Conservation (phyloP, 2,113 vertebrate genomes). For the Setophaga petechia region DNA sequence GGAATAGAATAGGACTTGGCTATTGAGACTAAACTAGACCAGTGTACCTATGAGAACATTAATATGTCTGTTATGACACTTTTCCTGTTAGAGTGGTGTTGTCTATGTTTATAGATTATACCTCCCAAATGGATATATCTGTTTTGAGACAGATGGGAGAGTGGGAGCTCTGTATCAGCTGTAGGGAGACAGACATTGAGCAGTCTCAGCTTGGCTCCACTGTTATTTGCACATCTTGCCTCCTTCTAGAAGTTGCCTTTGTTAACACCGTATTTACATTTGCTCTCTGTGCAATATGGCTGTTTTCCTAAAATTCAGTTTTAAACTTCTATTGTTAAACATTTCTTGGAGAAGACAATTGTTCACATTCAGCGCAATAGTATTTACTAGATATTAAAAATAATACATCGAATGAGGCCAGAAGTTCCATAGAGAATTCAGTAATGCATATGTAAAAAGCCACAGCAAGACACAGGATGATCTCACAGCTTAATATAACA, state of each 20-base stretch:
- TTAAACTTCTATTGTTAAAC: neutral
- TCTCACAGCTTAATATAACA: neutral
- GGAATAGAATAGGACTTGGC: neutral
- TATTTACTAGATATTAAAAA: neutral
- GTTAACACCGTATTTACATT: neutral
- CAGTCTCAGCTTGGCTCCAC: slow-evolving; percentile 6
- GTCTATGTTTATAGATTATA: neutral
- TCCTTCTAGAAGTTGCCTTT: slow-evolving; percentile 10
- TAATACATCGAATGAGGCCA: neutral
- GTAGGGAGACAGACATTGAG: slow-evolving; percentile 14
- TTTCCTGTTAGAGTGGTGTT: neutral
- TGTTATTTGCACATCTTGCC: slow-evolving; percentile 17
- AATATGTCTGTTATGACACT: slow-evolving; percentile 18
- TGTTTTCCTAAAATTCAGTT: neutral
- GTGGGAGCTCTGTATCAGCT: slow-evolving; percentile 47
- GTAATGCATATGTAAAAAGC: neutral
- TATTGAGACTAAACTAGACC: neutral
- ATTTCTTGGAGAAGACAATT: neutral
- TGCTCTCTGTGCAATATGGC: neutral
- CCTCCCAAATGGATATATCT: slow-evolving; percentile 6
- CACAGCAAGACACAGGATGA: neutral
- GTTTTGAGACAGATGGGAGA: slow-evolving; percentile 57
- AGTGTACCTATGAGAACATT: neutral
- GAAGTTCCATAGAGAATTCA: neutral
- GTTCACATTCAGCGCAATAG: neutral